Conservation (phyloP, 53 echinoderm and acorn worm genomes). For the Paracentrotus lividus region DNA sequence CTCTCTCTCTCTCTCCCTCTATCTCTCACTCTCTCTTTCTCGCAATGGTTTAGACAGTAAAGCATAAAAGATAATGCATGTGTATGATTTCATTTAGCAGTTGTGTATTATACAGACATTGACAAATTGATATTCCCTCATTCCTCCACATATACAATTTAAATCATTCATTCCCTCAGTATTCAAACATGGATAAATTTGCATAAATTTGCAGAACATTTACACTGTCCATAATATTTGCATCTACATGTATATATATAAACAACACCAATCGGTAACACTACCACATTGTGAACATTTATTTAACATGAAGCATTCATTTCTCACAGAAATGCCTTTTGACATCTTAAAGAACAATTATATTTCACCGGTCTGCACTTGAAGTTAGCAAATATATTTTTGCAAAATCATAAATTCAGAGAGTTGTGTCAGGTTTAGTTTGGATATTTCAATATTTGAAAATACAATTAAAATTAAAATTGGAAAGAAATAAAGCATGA, state of each 20-base stretch:
- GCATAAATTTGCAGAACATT: slow-evolving; percentile 66
- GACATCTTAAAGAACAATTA: not conserved
- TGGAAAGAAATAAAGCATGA: not conserved
- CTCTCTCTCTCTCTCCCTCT: too few species aligned
- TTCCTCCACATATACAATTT: slow-evolving; percentile 49
- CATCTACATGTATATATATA: slow-evolving; percentile 12
- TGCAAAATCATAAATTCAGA: not conserved
- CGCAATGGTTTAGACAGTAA: not conserved
- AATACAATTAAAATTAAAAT: not conserved
- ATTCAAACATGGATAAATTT: slow-evolving; percentile 25
- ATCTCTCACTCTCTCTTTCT: too few species aligned
- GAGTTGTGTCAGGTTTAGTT: not conserved
- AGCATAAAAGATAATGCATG: not conserved
- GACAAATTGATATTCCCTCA: not conserved
- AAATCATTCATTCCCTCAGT: not conserved
- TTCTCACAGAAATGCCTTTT: not conserved
- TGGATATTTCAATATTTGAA: slow-evolving; percentile 3
- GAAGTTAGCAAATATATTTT: not conserved
- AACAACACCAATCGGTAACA: not conserved
- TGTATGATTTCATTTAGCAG: not conserved
- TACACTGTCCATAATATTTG: slow-evolving; percentile 49
- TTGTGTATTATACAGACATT: slow-evolving; percentile 65
- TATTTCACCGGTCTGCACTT: not conserved
- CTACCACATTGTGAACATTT: not conserved
- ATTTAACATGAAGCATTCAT: not conserved